phyloP scores from a whole-genome alignment of 2,888 invertebrate genomes.

The Rhingia rostrata region DNA sequence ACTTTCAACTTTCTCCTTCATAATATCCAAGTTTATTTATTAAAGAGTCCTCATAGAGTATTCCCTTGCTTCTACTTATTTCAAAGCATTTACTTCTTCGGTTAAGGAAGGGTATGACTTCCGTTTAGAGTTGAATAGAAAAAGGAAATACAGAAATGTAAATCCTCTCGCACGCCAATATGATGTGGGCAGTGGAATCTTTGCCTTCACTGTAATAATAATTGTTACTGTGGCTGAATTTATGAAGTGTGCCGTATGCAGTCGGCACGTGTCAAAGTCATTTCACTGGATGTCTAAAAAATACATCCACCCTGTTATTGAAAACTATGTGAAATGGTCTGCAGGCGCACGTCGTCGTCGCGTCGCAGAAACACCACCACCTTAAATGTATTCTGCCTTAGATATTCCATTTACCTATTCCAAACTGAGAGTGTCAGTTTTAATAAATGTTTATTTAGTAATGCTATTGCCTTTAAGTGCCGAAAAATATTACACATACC shows the following conservation, averaged over 20 bases:
- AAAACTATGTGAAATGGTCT: slow-evolving; percentile 48
- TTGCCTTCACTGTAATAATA: slow-evolving; percentile 49
- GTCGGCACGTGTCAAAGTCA: slow-evolving; percentile 71
- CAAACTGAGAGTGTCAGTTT: slow-evolving; percentile 37
- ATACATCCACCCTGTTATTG: slow-evolving; percentile 66
- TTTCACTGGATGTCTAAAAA: slow-evolving; percentile 71
- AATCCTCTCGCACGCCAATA: slow-evolving; percentile 64
- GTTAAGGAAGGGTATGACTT: slow-evolving; percentile 60
- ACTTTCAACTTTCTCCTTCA: slow-evolving; percentile 51
- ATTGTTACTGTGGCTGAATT: slow-evolving; percentile 71
- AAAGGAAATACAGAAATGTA: slow-evolving; percentile 63
- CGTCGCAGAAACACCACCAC: slow-evolving; percentile 9
- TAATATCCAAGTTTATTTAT: slow-evolving; percentile 43
- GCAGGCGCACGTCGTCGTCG: background rate
- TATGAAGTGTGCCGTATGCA: slow-evolving; percentile 74
- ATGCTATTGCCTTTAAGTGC: slow-evolving; percentile 14
- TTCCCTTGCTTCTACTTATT: slow-evolving; percentile 27
- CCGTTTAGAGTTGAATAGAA: slow-evolving; percentile 47
- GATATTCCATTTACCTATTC: slow-evolving; percentile 32
- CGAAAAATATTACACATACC: background rate
- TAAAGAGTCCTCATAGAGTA: slow-evolving; percentile 39
- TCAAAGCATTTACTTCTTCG: slow-evolving; percentile 46
- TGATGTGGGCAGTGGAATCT: slow-evolving; percentile 59
- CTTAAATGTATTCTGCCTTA: slow-evolving; percentile 9
- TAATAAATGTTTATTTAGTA: slow-evolving; percentile 26